Evolutionary conservation across 1,140 invertebrate species (phyloP).

Genomic region (Telenomus remus): DNA sequence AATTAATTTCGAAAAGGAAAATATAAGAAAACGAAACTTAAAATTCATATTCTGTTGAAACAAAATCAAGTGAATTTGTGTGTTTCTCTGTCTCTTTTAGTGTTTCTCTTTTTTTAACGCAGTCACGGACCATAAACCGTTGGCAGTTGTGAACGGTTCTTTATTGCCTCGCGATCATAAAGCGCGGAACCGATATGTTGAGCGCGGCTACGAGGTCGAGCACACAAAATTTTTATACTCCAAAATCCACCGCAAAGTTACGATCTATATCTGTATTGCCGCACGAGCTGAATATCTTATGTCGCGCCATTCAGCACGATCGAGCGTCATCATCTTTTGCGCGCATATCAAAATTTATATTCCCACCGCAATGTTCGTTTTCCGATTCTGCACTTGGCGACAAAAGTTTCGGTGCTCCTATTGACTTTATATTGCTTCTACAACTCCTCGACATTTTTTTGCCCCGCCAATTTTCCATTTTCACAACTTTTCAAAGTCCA

Average conservation of each 20-base stretch:
- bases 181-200: slow-evolving; percentile 39
- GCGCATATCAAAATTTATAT: slow-evolving; percentile 37
- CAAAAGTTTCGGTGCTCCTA: too few species aligned
- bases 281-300: slow-evolving; percentile 36
- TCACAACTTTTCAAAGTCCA: too few species aligned
- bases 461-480: too few species aligned
- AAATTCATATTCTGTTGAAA: too few species aligned
- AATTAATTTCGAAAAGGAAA: too few species aligned
- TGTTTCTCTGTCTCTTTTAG: background rate
- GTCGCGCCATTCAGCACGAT: slow-evolving; percentile 10
- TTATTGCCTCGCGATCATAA: slow-evolving; percentile 59
- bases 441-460: too few species aligned
- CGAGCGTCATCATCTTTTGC: slow-evolving; percentile 29
- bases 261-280: slow-evolving; percentile 33
- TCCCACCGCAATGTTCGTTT: slow-evolving; percentile 17
- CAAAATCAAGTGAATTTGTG: too few species aligned
- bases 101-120: slow-evolving; percentile 36
- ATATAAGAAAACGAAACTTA: slow-evolving; percentile 20
- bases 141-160: slow-evolving; percentile 52
- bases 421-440: too few species aligned
- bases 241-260: slow-evolving; percentile 31
- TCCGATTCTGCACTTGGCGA: slow-evolving; percentile 15
- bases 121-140: slow-evolving; percentile 57
- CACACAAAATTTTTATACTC: slow-evolving; percentile 23
- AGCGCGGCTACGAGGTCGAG: slow-evolving; percentile 18